These are phyloP conservation scores for Hydrotaea diabolus DNA, from an alignment of 2,888 invertebrate species.

Conservation along the genomic window DNA sequence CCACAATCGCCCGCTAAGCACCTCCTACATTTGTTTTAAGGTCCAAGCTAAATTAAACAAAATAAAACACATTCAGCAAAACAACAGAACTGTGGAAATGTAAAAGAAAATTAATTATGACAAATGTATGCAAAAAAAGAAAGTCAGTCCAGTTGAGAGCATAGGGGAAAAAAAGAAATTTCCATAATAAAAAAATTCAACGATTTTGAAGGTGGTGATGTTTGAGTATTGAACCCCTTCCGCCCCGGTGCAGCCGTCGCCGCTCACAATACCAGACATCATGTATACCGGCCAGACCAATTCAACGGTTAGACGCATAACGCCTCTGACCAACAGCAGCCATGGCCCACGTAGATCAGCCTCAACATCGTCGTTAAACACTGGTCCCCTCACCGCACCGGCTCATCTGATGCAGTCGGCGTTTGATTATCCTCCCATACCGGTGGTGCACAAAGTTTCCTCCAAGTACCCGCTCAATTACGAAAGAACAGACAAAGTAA, in stretches of 20 bases:
- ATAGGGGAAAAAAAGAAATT: neutral
- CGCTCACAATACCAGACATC: no score
- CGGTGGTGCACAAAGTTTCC: conserved; percentile 66
- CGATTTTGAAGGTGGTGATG: neutral
- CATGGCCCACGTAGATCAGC: conserved; percentile 67
- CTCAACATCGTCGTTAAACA: conserved; percentile 70
- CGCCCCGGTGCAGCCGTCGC: neutral
- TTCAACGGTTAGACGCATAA: conserved; percentile 55
- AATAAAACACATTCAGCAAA: neutral
- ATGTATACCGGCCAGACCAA: conserved; percentile 19
- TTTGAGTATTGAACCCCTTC: neutral
- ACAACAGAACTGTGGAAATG: conserved; percentile 8
- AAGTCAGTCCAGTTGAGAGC: neutral
- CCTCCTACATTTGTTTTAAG: conserved; percentile 70
- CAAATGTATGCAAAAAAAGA: conserved; percentile 36
- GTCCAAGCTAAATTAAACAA: conserved; percentile 4
- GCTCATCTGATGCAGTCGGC: conserved; percentile 51
- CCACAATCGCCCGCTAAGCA: conserved; percentile 72
- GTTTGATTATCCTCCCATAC: conserved; percentile 64
- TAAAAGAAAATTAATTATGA: conserved; percentile 37
- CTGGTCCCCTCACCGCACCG: conserved; percentile 65
- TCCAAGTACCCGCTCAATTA: conserved; percentile 76
- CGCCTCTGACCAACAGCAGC: conserved; percentile 38
- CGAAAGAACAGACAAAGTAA: conserved; percentile 78
- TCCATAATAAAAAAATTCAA: neutral